phyloP scores from a whole-genome alignment of 2,113 vertebrate genomes.

The Zosterops japonicus region DNA sequence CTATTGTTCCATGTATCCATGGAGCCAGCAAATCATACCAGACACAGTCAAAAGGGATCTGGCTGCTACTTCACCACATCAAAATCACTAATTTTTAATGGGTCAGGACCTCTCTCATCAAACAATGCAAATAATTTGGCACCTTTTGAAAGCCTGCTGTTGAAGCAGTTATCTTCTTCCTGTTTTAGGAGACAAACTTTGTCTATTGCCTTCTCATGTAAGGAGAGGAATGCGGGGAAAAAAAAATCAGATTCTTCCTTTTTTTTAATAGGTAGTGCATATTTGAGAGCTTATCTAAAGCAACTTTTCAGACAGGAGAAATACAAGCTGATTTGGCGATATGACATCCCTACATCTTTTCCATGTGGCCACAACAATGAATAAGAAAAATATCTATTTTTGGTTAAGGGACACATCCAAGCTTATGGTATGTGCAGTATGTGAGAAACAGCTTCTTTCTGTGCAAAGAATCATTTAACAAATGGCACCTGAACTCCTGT shows the following conservation, averaged over 20 bases:
- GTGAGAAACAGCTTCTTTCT: not conserved
- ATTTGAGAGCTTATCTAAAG: not conserved
- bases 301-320: not conserved
- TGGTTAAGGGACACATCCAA: constrained; percentile 1
- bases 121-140: not conserved
- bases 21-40: not conserved
- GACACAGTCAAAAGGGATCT: not conserved
- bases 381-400: not conserved
- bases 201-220: not conserved
- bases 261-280: not conserved
- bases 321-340: not conserved
- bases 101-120: not conserved
- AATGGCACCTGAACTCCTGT: not conserved
- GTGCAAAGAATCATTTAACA: constrained; percentile 1
- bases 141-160: not conserved
- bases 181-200: not conserved
- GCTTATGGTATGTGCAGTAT: not conserved
- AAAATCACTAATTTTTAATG: not conserved
- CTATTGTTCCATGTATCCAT: constrained; percentile 4
- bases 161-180: not conserved
- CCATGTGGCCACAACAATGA: not conserved
- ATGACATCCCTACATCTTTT: not conserved
- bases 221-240: not conserved
- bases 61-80: not conserved
- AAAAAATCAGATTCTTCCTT: not conserved